Percentiles rank a stretch among this genome's conserved stretches.
These are phyloP conservation scores for Podabrus alpinus DNA, from an alignment of 2,888 invertebrate species.

Conservation along the genomic window DNA sequence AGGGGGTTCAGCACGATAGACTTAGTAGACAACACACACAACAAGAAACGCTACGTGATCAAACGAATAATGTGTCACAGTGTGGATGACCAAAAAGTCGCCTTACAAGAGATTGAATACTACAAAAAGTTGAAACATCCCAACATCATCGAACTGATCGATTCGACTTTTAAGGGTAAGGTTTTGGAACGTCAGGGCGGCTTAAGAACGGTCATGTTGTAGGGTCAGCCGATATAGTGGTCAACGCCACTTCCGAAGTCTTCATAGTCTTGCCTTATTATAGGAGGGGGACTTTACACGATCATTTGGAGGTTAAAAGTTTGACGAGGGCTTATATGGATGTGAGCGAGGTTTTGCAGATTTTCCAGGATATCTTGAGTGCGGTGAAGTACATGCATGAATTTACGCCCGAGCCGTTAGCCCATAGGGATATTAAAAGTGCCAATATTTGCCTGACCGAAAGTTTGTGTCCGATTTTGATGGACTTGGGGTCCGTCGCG, in stretches of 20 bases:
- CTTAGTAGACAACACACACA: slow-evolving; percentile 70
- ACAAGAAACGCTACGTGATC: slow-evolving; percentile 71
- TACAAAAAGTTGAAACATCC: slow-evolving; percentile 72
- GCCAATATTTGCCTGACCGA: slow-evolving; percentile 80
- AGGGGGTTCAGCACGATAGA: slow-evolving; percentile 84
- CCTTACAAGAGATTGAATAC: slow-evolving; percentile 74
- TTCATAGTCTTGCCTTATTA: slow-evolving; percentile 77
- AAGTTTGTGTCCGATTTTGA: slow-evolving; percentile 73
- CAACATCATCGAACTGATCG: slow-evolving; percentile 74
- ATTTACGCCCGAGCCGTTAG: slow-evolving; percentile 71
- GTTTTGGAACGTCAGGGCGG: slow-evolving; percentile 15
- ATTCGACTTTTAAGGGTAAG: slow-evolving; percentile 64
- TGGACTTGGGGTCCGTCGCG: slow-evolving; percentile 79
- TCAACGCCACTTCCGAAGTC: slow-evolving; percentile 72
- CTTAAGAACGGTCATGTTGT: background rate
- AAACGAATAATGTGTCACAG: slow-evolving; percentile 83
- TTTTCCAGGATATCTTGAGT: slow-evolving; percentile 75
- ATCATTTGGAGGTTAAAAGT: slow-evolving; percentile 66
- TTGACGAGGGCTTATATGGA: slow-evolving; percentile 64
- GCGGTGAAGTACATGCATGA: slow-evolving; percentile 77
- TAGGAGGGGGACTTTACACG: slow-evolving; percentile 75
- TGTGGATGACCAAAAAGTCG: slow-evolving; percentile 73
- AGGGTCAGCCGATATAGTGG: slow-evolving; percentile 66
- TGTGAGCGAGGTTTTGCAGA: slow-evolving; percentile 67
- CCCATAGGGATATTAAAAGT: slow-evolving; percentile 85